A percentile compares a stretch with the other conserved stretches of the same genome.
Conservation (phyloP, 1,140 invertebrate species). For the Megalopta genalis region DNA sequence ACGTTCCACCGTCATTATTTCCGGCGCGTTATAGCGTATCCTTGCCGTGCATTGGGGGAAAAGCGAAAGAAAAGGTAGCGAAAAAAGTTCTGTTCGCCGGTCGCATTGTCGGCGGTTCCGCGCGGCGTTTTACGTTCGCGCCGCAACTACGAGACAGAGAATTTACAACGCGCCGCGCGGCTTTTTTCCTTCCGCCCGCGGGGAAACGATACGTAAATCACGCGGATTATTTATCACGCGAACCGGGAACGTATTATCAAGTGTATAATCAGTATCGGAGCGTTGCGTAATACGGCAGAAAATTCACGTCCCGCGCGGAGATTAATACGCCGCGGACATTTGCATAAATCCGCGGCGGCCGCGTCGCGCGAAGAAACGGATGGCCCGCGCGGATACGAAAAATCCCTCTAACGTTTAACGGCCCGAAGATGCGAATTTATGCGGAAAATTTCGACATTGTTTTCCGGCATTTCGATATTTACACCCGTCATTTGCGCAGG, state of each 20-base stretch:
- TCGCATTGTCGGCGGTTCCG: conserved; percentile 7
- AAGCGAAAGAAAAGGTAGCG: too few relatives aligned
- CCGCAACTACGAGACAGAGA: background rate
- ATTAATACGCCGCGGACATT: conserved; percentile 32
- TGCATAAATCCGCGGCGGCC: conserved; percentile 5
- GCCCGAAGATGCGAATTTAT: background rate
- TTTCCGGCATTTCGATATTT: too few relatives aligned
- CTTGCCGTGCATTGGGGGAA: background rate
- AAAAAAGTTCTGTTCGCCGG: background rate
- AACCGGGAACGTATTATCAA: conserved; percentile 20
- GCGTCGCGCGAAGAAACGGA: background rate
- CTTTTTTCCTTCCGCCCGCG: background rate
- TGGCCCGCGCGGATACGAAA: background rate
- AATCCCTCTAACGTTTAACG: background rate
- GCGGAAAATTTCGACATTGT: background rate
- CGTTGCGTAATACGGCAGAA: conserved; percentile 40
- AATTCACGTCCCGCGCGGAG: conserved; percentile 3
- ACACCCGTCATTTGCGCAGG: too few relatives aligned
- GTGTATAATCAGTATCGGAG: conserved; percentile 36
- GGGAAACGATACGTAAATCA: conserved; percentile 28
- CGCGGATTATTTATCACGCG: conserved; percentile 8
- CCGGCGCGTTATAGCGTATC: conserved; percentile 18
- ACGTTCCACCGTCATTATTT: conserved; percentile 15
- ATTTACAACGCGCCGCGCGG: background rate
- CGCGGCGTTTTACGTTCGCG: background rate